These are phyloP conservation scores for Polypterus bichir DNA, from an alignment of 2,113 vertebrate species.

Conservation along the genomic window DNA sequence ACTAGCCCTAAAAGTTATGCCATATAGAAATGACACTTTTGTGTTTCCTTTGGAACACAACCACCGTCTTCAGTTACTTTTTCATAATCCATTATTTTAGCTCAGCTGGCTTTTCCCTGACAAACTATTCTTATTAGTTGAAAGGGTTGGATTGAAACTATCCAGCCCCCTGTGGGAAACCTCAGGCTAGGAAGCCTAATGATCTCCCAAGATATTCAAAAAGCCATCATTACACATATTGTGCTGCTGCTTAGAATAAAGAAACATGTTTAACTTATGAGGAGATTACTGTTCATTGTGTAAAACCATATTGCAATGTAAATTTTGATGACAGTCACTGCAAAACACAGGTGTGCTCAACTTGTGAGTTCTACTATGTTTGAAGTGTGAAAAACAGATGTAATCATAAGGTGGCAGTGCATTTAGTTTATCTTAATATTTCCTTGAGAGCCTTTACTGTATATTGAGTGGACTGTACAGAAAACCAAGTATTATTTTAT, in stretches of 20 bases:
- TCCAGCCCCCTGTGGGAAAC: constrained; percentile 5
- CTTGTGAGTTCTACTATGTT: too few species aligned
- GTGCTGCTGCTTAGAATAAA: constrained; percentile 2
- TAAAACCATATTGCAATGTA: too few species aligned
- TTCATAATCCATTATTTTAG: constrained; percentile 16
- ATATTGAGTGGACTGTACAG: too few species aligned
- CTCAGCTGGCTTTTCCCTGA: constrained; percentile 6
- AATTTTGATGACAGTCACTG: too few species aligned
- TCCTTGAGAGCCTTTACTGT: too few species aligned
- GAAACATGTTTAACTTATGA: neutral
- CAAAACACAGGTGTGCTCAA: too few species aligned
- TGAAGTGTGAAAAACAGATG: too few species aligned
- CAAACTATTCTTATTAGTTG: constrained; percentile 2
- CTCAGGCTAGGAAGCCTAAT: constrained; percentile 20
- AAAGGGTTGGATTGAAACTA: constrained; percentile 8
- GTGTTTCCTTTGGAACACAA: constrained; percentile 2
- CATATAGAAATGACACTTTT: neutral
- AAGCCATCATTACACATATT: constrained; percentile 11
- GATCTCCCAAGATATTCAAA: constrained; percentile 21
- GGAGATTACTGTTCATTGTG: neutral
- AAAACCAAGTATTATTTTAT: too few species aligned
- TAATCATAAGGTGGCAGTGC: too few species aligned
- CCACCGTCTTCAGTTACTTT: constrained; percentile 1
- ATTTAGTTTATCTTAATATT: too few species aligned
- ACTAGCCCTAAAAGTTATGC: neutral